phyloP scores from a whole-genome alignment of 2,797 vertebrate species.

The Oceanodroma leucorhoa region DNA sequence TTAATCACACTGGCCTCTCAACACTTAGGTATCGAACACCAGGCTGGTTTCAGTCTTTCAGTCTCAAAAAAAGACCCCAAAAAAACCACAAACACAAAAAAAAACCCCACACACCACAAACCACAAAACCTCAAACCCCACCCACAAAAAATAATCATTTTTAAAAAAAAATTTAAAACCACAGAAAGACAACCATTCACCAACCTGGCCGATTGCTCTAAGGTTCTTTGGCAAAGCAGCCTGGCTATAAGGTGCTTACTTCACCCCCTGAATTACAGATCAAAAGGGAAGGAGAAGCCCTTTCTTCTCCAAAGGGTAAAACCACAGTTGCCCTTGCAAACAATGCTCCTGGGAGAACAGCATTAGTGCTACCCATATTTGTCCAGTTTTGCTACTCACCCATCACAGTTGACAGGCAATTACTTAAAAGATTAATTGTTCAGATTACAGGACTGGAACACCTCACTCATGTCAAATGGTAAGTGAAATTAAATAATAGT shows the following conservation, averaged over 20 bases:
- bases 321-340: constrained; percentile 7
- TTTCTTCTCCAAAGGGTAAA: not conserved
- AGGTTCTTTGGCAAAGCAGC: not conserved
- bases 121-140: not conserved
- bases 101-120: no score
- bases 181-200: not conserved
- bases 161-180: not conserved
- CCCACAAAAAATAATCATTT: not conserved
- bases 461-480: not conserved
- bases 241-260: not conserved
- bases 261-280: not conserved
- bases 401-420: not conserved
- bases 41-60: constrained; percentile 63
- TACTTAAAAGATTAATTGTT: constrained; percentile 22
- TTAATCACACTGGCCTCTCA: not conserved
- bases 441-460: not conserved
- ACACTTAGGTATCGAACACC: constrained; percentile 46
- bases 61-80: not conserved
- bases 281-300: not conserved
- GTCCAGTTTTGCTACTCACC: not conserved
- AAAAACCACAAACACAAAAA: no score
- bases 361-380: not conserved
- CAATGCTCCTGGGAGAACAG: constrained; percentile 70
- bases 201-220: not conserved
- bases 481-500: not conserved